Percentiles rank a stretch among this genome's conserved stretches.
phyloP scores from a whole-genome alignment of 2,797 vertebrate species.

The Choloepus didactylus region DNA sequence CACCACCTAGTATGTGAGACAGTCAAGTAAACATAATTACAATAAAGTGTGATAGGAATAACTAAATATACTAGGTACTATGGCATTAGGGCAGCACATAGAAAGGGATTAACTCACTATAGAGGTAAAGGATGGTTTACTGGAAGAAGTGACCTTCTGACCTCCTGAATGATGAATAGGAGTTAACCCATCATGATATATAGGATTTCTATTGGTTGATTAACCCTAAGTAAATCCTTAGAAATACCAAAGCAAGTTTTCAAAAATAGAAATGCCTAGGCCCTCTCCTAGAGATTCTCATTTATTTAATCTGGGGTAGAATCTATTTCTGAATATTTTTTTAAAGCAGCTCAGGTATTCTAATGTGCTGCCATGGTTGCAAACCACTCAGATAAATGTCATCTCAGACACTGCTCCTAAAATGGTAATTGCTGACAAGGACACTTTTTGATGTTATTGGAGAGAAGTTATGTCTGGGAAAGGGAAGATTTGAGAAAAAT shows the following conservation, averaged over 20 bases:
- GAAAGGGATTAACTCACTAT: background rate
- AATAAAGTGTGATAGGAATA: background rate
- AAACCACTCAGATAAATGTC: background rate
- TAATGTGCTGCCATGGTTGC: background rate
- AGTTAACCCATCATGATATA: background rate
- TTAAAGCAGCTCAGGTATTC: background rate
- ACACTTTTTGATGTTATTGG: constrained; percentile 45
- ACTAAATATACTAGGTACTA: background rate
- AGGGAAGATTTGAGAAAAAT: constrained; percentile 12
- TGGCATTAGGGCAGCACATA: background rate
- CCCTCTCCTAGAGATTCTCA: background rate
- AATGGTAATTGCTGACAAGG: background rate
- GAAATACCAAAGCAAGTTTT: background rate
- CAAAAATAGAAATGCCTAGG: background rate
- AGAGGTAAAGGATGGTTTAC: background rate
- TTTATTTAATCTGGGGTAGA: background rate
- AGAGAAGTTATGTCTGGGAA: background rate
- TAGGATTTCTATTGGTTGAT: background rate
- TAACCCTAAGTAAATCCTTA: background rate
- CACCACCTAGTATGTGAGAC: background rate
- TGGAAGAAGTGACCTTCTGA: background rate
- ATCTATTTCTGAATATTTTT: background rate
- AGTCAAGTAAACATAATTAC: background rate
- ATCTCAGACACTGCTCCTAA: constrained; percentile 8
- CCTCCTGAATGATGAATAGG: background rate